Percentiles rank a stretch among this genome's conserved stretches.
Evolutionary conservation across 2,113 vertebrate genomes (phyloP).

Genomic region (Brachyhypopomus gauderio): DNA sequence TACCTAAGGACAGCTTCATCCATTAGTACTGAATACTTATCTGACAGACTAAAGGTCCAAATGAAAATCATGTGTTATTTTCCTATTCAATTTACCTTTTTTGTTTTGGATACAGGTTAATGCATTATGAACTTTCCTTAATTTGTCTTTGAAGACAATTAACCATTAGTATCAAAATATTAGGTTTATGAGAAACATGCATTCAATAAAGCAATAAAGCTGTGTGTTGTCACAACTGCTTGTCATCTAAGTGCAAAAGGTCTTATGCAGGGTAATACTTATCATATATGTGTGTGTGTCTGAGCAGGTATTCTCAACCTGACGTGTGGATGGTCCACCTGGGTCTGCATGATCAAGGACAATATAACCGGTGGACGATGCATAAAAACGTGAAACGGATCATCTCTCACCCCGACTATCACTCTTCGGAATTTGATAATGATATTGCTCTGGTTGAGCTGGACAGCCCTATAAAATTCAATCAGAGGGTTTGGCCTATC

Average conservation of each 20-base stretch:
- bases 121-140: too few relatives aligned
- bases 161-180: too few relatives aligned
- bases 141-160: too few relatives aligned
- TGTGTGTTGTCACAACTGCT: too few relatives aligned
- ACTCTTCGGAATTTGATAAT: slow-evolving; percentile 77
- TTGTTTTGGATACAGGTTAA: too few relatives aligned
- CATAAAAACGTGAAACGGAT: slow-evolving; percentile 74
- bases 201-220: too few relatives aligned
- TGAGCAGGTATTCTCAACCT: slow-evolving; percentile 75
- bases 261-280: not conserved
- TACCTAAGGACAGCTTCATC: too few relatives aligned
- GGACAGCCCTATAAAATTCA: slow-evolving; percentile 72
- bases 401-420: slow-evolving; percentile 80
- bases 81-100: too few relatives aligned
- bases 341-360: slow-evolving; percentile 81
- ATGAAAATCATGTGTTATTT: too few relatives aligned
- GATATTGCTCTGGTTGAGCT: slow-evolving; percentile 91
- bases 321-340: slow-evolving; percentile 82
- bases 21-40: too few relatives aligned
- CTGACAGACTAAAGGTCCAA: too few relatives aligned
- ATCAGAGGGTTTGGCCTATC: slow-evolving; percentile 78
- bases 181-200: too few relatives aligned
- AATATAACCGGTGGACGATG: slow-evolving; percentile 39
- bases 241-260: not conserved
- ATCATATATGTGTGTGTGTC: not conserved